Conservation (phyloP, 2,113 vertebrate genomes). For the Aix galericulata region DNA sequence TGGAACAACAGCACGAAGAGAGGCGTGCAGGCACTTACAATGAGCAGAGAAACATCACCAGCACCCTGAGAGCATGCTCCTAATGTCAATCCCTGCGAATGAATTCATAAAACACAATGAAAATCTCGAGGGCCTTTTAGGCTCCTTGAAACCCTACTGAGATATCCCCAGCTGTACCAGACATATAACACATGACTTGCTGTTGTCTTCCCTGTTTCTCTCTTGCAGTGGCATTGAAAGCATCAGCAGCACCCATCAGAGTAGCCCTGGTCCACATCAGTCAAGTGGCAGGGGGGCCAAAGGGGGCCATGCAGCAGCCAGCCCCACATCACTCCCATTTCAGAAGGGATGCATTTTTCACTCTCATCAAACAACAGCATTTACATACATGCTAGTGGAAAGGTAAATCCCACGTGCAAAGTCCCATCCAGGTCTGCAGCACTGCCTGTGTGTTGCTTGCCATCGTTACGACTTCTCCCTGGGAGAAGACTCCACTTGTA, state of each 20-base stretch:
- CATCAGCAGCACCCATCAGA: not conserved
- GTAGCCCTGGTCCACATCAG: not conserved
- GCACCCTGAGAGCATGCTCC: not conserved
- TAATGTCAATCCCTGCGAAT: not conserved
- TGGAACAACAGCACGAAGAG: not conserved
- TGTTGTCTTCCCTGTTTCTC: not conserved
- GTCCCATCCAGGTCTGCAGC: not conserved
- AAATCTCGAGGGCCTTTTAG: not conserved
- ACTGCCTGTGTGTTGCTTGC: not conserved
- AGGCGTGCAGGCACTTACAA: not conserved
- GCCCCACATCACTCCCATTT: not conserved
- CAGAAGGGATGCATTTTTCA: not conserved
- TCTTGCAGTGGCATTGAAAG: not conserved
- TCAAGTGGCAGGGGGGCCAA: fast-evolving
- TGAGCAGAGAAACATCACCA: not conserved
- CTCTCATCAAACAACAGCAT: not conserved
- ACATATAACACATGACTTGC: not conserved
- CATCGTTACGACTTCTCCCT: fast-evolving
- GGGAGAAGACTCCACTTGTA: not conserved
- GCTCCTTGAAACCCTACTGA: not conserved
- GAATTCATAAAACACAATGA: not conserved
- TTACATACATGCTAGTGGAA: not conserved
- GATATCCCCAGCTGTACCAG: not conserved
- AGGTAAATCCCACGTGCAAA: fast-evolving
- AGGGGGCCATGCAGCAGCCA: not conserved